Evolutionary conservation across 2,113 vertebrate genomes (phyloP).

Genomic region (Tyto alba): DNA sequence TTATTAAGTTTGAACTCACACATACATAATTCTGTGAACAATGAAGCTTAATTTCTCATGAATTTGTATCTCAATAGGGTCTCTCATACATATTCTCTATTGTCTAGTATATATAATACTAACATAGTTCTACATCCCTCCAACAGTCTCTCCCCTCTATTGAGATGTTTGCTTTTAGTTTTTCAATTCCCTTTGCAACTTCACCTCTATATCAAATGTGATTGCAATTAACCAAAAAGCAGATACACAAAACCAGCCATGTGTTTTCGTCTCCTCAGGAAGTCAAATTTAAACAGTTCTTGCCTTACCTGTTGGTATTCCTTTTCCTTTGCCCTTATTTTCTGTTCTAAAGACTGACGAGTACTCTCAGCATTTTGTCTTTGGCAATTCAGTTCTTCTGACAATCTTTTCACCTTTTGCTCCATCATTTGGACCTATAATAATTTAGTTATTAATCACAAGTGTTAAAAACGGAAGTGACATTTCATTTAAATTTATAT

Average conservation of each 20-base stretch:
- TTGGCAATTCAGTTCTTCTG: constrained; percentile 88
- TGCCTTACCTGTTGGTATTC: constrained; percentile 83
- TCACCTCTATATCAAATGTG: background rate
- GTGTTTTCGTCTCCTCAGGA: background rate
- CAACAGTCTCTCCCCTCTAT: background rate
- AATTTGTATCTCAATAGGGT: background rate
- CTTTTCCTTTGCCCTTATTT: constrained; percentile 85
- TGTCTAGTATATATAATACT: background rate
- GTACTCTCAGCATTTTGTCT: constrained; percentile 87
- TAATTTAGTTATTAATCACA: background rate
- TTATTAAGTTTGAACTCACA: background rate
- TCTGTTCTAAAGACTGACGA: constrained; percentile 81
- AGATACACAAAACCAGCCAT: background rate
- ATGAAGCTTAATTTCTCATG: background rate
- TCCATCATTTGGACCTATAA: constrained; percentile 77
- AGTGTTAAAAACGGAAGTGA: background rate
- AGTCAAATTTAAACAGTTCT: background rate
- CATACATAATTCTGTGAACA: background rate
- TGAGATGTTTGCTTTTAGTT: background rate
- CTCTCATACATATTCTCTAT: background rate
- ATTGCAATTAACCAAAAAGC: background rate
- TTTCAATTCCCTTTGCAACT: background rate
- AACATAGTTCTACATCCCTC: background rate
- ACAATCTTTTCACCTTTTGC: constrained; percentile 85
- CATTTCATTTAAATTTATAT: background rate